A percentile compares a stretch with the other conserved stretches of the same genome.
These are phyloP conservation scores for Apteryx mantelli DNA, from an alignment of 2,113 vertebrate species.

Conservation along the genomic window DNA sequence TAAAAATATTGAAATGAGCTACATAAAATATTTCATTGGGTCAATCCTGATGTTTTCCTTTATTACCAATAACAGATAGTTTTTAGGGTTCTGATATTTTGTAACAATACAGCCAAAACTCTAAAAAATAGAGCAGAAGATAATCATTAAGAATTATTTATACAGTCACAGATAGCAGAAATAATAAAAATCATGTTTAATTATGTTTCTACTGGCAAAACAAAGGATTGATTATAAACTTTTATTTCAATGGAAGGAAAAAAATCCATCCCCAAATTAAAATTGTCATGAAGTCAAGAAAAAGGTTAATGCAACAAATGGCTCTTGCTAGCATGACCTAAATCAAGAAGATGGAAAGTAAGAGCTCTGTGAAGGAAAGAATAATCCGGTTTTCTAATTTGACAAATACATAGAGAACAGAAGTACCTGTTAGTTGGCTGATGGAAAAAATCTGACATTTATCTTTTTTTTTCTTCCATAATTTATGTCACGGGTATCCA, in stretches of 20 bases:
- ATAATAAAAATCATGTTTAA: constrained; percentile 13
- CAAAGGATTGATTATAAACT: constrained; percentile 45
- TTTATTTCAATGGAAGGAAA: constrained; percentile 53
- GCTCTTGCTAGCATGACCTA: not conserved
- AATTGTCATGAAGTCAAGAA: constrained; percentile 26
- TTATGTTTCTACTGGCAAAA: constrained; percentile 31
- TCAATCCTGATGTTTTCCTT: not conserved
- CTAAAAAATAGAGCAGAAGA: not conserved
- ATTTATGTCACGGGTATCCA: not conserved
- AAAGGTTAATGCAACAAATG: not conserved
- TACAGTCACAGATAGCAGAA: not conserved
- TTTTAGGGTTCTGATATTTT: not conserved
- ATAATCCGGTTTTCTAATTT: not conserved
- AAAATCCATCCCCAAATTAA: constrained; percentile 55
- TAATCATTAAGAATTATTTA: not conserved
- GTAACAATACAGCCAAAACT: not conserved
- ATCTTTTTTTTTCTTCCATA: not conserved
- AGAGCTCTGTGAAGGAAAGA: not conserved
- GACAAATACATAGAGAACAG: not conserved
- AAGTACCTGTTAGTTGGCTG: not conserved
- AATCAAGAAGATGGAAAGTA: not conserved
- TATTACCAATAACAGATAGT: not conserved
- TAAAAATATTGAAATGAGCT: not conserved
- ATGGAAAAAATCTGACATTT: not conserved
- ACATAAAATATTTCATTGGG: not conserved